A percentile compares a stretch with the other conserved stretches of the same genome.
These are phyloP conservation scores for Philaethria dido DNA, from an alignment of 2,888 invertebrate species.

Conservation along the genomic window DNA sequence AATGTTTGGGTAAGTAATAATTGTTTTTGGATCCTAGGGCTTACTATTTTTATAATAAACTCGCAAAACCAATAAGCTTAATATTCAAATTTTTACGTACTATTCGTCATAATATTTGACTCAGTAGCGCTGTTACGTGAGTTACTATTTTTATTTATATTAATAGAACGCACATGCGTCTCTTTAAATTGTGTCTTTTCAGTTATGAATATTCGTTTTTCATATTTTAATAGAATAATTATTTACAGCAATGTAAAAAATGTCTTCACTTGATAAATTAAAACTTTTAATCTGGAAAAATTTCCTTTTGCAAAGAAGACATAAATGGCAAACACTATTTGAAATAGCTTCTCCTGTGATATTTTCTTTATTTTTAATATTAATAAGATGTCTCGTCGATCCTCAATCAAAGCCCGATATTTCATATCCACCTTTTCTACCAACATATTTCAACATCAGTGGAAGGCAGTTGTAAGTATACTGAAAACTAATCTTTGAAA, in stretches of 20 bases:
- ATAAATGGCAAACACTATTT: conserved; percentile 87
- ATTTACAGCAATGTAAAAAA: conserved; percentile 44
- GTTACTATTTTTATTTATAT: conserved; percentile 14
- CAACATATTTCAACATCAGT: conserved; percentile 74
- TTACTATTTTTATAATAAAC: conserved; percentile 30
- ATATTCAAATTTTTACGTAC: conserved; percentile 7
- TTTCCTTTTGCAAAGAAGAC: conserved; percentile 89
- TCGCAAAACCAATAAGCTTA: neutral
- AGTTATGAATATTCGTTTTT: neutral
- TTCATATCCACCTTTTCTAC: conserved; percentile 65
- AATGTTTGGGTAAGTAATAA: conserved; percentile 44
- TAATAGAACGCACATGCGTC: conserved; percentile 3
- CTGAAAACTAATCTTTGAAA: neutral
- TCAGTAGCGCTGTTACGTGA: conserved; percentile 21
- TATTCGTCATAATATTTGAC: conserved; percentile 17
- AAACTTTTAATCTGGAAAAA: conserved; percentile 93
- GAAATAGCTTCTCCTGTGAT: conserved; percentile 89
- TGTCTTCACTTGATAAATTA: conserved; percentile 84
- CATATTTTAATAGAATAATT: neutral
- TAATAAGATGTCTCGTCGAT: conserved; percentile 88
- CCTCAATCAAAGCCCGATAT: conserved; percentile 79
- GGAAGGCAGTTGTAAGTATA: conserved; percentile 68
- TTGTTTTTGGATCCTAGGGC: conserved; percentile 21
- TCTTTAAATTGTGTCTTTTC: neutral
- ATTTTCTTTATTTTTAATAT: conserved; percentile 88